These are phyloP conservation scores for Babylonia areolata DNA, from an alignment of 1,140 invertebrate species.

Conservation along the genomic window DNA sequence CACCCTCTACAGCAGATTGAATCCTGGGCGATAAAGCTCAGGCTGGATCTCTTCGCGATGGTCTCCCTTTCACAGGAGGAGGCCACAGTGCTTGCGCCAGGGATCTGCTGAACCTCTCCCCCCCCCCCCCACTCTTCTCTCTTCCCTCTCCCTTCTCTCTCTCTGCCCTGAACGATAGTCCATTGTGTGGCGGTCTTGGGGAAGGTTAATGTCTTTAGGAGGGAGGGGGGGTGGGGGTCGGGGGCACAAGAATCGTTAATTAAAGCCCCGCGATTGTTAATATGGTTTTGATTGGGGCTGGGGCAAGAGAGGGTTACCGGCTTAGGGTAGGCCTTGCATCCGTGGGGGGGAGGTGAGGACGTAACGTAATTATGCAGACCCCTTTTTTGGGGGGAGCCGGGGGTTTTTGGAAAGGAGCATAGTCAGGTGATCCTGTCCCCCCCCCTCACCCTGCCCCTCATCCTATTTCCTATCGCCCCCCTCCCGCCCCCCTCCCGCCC, in stretches of 20 bases:
- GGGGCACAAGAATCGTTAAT: slow-evolving; percentile 37
- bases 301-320: neutral
- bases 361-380: neutral
- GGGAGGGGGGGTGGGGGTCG: too few species aligned
- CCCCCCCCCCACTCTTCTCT: neutral
- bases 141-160: neutral
- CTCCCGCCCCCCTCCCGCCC: too few species aligned
- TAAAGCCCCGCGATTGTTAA: slow-evolving; percentile 42
- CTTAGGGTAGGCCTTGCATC: neutral
- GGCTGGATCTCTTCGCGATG: neutral
- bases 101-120: too few species aligned
- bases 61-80: neutral
- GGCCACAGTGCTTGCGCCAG: too few species aligned
- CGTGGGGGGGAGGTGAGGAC: neutral
- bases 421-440: neutral
- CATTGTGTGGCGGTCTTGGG: slow-evolving; percentile 13
- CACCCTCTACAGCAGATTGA: neutral
- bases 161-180: neutral
- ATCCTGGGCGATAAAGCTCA: neutral
- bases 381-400: neutral
- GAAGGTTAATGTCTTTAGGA: neutral
- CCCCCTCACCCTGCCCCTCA: neutral
- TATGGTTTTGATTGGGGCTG: slow-evolving; percentile 29
- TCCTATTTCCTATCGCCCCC: neutral
- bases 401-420: neutral